Conservation (phyloP, 2,797 vertebrate species). For the Cirrhinus molitorella region DNA sequence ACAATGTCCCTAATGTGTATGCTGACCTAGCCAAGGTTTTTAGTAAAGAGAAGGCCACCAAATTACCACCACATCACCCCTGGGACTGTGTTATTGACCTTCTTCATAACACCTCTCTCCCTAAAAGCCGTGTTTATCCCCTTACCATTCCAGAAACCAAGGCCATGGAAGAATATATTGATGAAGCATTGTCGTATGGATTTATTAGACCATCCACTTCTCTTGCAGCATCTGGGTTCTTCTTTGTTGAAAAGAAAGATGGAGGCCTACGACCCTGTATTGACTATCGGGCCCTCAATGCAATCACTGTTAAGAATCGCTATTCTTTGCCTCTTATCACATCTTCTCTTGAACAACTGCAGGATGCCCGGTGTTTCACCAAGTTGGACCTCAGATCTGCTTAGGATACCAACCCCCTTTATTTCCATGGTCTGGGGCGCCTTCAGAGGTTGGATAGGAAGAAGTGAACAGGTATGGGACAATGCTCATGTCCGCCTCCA, state of each 20-base stretch:
- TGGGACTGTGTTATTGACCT: constrained; percentile 15
- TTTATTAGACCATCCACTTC: constrained; percentile 11
- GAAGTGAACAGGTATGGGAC: not conserved
- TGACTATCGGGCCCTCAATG: constrained; percentile 16
- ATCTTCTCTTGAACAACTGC: not conserved
- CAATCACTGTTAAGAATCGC: not conserved
- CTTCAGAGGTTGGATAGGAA: not conserved
- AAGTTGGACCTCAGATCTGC: constrained; percentile 9
- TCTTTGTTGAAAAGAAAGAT: constrained; percentile 12
- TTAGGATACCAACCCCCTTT: not conserved
- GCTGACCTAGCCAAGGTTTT: not conserved
- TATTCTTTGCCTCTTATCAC: constrained; percentile 10
- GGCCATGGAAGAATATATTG: constrained; percentile 17
- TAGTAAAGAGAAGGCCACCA: constrained; percentile 2
- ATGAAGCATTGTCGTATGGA: not conserved
- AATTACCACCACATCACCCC: not conserved
- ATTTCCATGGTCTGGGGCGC: not conserved
- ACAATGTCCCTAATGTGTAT: not conserved
- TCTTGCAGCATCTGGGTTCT: not conserved
- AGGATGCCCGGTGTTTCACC: not conserved
- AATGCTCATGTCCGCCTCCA: too few species aligned
- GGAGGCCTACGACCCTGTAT: not conserved
- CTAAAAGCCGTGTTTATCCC: not conserved
- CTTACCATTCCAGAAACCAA: not conserved
- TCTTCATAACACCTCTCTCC: not conserved